phyloP scores from a whole-genome alignment of 1,140 invertebrate species.

The Ridgeia piscesae region DNA sequence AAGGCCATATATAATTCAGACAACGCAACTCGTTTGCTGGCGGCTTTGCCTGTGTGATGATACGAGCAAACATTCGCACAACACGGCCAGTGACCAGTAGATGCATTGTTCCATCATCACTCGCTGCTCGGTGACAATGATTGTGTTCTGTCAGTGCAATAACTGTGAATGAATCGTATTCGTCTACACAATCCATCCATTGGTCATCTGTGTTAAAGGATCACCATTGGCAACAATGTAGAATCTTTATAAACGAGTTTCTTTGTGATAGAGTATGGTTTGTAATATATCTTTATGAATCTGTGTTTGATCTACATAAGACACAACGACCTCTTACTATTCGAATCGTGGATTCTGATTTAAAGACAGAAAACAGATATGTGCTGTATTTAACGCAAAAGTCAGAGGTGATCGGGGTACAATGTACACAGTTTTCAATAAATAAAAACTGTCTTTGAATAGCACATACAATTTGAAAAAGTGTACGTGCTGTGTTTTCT shows the following conservation, averaged over 20 bases:
- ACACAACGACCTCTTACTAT: too few relatives aligned
- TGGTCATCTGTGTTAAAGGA: background rate
- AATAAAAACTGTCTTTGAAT: too few relatives aligned
- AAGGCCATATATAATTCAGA: background rate
- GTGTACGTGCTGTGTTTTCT: too few relatives aligned
- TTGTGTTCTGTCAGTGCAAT: background rate
- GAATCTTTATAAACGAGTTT: background rate
- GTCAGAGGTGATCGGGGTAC: too few relatives aligned
- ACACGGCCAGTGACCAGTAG: background rate
- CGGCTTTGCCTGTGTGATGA: background rate
- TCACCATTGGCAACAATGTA: background rate
- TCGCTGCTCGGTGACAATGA: background rate
- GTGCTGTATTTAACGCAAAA: too few relatives aligned
- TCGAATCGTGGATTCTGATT: too few relatives aligned
- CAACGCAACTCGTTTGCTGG: background rate
- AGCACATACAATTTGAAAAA: too few relatives aligned
- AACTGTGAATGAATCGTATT: background rate
- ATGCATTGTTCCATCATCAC: background rate
- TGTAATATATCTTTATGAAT: too few relatives aligned
- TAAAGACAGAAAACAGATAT: too few relatives aligned
- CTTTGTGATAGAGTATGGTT: too few relatives aligned
- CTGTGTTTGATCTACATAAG: too few relatives aligned
- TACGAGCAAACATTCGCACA: background rate
- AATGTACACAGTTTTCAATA: too few relatives aligned
- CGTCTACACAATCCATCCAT: background rate